A percentile compares a stretch with the other conserved stretches of the same genome.
phyloP scores from a whole-genome alignment of 1,140 invertebrate genomes.

The Batillaria attramentaria region DNA sequence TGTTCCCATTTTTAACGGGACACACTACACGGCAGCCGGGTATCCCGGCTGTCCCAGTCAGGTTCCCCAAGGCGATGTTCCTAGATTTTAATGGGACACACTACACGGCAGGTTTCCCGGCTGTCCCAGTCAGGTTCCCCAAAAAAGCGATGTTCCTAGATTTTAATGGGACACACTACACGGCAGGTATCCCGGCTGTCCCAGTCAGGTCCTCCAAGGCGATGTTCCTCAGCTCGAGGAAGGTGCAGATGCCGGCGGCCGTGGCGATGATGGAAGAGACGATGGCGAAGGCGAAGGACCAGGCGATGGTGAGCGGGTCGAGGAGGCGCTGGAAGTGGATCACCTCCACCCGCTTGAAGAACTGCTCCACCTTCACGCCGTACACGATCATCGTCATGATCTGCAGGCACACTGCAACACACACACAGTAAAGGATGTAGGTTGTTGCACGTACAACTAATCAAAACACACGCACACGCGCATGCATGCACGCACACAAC shows the following conservation, averaged over 20 bases:
- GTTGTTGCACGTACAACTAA: background rate
- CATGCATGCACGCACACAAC: no score
- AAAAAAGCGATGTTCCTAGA: background rate
- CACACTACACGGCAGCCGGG: no score
- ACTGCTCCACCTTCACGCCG: conserved; percentile 45
- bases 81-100: no score
- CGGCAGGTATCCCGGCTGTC: background rate
- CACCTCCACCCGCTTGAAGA: conserved; percentile 32
- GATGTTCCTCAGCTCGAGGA: conserved; percentile 48
- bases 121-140: background rate
- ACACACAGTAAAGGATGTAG: background rate
- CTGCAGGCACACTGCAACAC: conserved; percentile 49
- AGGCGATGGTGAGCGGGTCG: conserved; percentile 42
- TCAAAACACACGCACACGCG: background rate
- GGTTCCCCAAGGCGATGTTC: no score
- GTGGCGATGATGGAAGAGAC: conserved; percentile 47
- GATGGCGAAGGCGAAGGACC: conserved; percentile 48
- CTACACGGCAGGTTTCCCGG: background rate
- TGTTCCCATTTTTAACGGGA: no score
- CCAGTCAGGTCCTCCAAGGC: conserved; percentile 5
- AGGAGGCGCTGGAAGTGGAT: conserved; percentile 35
- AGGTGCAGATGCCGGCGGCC: conserved; percentile 42
- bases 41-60: background rate
- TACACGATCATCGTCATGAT: conserved; percentile 54
- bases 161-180: background rate